Base-by-base conservation (phyloP, 2,113 vertebrate genomes). In the Anoplopoma fimbria region DNA sequence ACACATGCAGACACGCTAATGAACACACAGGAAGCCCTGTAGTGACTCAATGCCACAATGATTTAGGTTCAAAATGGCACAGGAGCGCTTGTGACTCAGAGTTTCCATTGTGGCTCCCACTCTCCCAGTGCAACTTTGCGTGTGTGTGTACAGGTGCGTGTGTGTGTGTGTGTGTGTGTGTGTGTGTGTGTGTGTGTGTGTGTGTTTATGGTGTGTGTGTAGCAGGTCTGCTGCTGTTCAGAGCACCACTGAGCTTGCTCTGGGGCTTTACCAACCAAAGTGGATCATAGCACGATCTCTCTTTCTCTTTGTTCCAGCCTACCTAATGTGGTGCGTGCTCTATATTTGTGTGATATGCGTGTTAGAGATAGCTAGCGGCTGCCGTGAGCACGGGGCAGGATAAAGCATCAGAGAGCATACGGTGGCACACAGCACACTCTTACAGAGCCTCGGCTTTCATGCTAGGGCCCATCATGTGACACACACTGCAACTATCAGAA, bases 51-150 rank as follows among this genome's bases (percentile, higher is more conserved):
- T 85, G 92, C 91, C 93, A 91, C 91, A 91, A 84, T 91, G 87
- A 93, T 94, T 95, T 94, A 92, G 87, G 92, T 91, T 95, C 87
- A 93, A 87, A 93, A 89, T 87, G 90, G 90, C 87, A 91, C 90
- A 81, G 68, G 90, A 90, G 90, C 70, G 80, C 90, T 88, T 77
- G 83, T 95, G 91, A 95, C 90, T 94, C 93, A 94, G 79, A 93
- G 81, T 95, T 95, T 95, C 94, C 94, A 95, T 79, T 95, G 92
- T 89, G 87, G 89, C 89, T 91, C 91, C 78, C 63, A 88, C 89
- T 90, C 86, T 91, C 81, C 88, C 69, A 77, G 64, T 82, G 89
- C 65, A 78, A 57, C 57, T 84, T 80, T 87, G 88, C 38, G 25
- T 58, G 47, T 65, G 83, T 63, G 83, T 81, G 78, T 14, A 65